Percentiles rank a stretch among this genome's conserved stretches.
Conservation (phyloP, 1,140 invertebrate species). For the Hermetia illucens region DNA sequence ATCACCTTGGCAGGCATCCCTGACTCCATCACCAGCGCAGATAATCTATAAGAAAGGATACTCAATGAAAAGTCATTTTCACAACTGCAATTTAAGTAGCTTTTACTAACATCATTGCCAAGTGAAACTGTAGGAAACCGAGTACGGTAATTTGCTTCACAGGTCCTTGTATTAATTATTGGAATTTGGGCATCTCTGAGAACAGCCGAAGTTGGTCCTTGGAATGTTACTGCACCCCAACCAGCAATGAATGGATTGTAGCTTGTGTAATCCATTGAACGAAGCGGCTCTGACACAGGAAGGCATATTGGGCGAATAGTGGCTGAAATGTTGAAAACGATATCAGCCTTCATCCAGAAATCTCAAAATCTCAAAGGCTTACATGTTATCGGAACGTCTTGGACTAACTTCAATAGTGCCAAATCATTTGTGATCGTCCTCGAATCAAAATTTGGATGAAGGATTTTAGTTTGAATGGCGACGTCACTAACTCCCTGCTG, state of each 20-base stretch:
- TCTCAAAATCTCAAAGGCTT: too few species aligned
- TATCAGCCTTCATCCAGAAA: too few species aligned
- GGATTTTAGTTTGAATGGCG: constrained; percentile 36
- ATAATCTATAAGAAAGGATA: constrained; percentile 16
- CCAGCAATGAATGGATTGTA: constrained; percentile 42
- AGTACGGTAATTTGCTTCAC: constrained; percentile 42
- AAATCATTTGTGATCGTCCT: constrained; percentile 57
- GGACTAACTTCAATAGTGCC: constrained; percentile 48
- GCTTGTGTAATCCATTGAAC: constrained; percentile 31
- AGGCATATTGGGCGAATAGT: constrained; percentile 56
- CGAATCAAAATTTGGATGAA: constrained; percentile 53
- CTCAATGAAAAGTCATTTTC: too few species aligned
- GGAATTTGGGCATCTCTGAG: constrained; percentile 57
- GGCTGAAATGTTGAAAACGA: constrained; percentile 29
- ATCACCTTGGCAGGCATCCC: constrained; percentile 77
- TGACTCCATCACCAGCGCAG: constrained; percentile 34
- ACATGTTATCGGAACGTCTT: neutral
- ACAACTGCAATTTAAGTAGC: neutral
- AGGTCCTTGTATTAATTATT: constrained; percentile 45
- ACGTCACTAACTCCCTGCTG: constrained; percentile 48
- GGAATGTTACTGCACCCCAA: constrained; percentile 21
- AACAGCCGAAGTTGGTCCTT: constrained; percentile 42
- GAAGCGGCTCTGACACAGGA: constrained; percentile 35
- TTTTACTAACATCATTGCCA: constrained; percentile 17
- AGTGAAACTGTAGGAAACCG: constrained; percentile 32